A percentile compares a stretch with the other conserved stretches of the same genome.
Conservation (phyloP, 2,113 vertebrate species). For the Cygnus atratus region DNA sequence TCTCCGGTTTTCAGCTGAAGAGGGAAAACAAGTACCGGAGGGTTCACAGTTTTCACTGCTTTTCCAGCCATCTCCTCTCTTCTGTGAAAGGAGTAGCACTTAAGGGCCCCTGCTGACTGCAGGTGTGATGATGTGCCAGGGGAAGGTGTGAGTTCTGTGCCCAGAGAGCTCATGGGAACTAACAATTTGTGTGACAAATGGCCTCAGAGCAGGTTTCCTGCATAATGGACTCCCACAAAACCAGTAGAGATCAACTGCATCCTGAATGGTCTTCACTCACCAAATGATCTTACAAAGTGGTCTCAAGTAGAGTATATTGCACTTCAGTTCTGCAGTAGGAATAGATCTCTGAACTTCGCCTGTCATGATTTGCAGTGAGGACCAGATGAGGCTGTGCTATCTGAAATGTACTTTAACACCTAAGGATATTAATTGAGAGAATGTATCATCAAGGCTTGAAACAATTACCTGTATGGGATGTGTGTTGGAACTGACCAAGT, state of each 20-base stretch:
- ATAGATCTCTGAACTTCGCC: not conserved
- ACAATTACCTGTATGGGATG: conserved; percentile 33
- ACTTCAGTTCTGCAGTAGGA: not conserved
- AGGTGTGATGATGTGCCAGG: not conserved
- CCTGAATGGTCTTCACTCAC: not conserved
- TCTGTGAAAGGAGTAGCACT: not conserved
- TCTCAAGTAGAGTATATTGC: not conserved
- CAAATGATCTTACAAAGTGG: not conserved
- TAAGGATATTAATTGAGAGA: conserved; percentile 21
- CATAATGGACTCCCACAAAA: not conserved
- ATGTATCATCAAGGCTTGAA: not conserved
- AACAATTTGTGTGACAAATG: not conserved
- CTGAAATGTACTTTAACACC: not conserved
- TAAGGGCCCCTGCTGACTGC: conserved; percentile 1
- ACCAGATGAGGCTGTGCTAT: not conserved
- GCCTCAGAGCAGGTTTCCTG: not conserved
- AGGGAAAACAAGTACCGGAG: not conserved
- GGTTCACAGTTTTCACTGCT: not conserved
- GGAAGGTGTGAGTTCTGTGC: not conserved
- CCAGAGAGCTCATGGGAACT: not conserved
- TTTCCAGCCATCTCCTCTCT: not conserved
- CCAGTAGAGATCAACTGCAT: not conserved
- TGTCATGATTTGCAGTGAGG: not conserved
- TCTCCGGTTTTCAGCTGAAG: not conserved
- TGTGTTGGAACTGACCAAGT: not conserved